These are phyloP conservation scores for Gallirallus australis DNA, from an alignment of 2,797 vertebrate species.

Conservation along the genomic window DNA sequence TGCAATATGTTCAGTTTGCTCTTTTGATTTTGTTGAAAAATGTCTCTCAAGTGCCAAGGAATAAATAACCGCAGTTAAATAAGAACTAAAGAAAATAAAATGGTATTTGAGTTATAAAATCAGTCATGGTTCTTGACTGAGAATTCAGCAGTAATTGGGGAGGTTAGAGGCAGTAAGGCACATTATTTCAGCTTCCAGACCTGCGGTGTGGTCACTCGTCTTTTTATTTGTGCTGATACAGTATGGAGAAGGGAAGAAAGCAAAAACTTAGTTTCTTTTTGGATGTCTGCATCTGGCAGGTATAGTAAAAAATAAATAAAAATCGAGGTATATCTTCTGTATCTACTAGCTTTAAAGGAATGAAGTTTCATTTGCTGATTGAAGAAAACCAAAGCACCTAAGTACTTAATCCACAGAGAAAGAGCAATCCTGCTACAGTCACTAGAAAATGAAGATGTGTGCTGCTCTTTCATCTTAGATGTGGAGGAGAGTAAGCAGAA, in stretches of 20 bases:
- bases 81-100: slow-evolving; percentile 32
- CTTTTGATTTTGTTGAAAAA: slow-evolving; percentile 36
- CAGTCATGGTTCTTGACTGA: slow-evolving; percentile 16
- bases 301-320: background rate
- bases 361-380: background rate
- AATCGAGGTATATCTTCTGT: background rate
- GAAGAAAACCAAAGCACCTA: background rate
- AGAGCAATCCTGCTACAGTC: background rate
- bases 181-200: background rate
- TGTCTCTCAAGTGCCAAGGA: background rate
- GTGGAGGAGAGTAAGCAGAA: background rate
- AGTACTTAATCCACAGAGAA: background rate
- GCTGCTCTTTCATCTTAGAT: background rate
- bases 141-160: slow-evolving; percentile 19
- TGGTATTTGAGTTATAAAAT: slow-evolving; percentile 5
- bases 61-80: slow-evolving; percentile 2
- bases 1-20: slow-evolving; percentile 4
- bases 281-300: background rate
- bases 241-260: background rate
- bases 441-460: background rate
- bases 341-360: background rate
- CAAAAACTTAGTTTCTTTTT: background rate
- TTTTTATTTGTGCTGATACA: background rate
- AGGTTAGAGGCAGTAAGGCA: background rate
- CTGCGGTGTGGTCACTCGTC: background rate